Conservation (phyloP, 2,113 vertebrate genomes). For the Mola mola region DNA sequence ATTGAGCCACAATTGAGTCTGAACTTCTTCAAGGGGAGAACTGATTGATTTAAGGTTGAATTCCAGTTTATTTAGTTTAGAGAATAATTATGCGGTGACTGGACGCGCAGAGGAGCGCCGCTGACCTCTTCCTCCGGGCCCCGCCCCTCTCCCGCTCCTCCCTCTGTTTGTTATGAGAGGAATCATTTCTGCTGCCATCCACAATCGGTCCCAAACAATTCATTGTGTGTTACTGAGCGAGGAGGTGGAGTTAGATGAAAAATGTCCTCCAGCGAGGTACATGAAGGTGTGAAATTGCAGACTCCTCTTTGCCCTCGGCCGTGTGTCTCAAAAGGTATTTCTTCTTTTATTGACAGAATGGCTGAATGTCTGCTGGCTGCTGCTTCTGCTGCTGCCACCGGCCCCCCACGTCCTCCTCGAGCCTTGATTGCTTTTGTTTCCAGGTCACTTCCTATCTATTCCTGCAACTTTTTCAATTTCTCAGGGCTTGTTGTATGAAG, state of each 20-base stretch:
- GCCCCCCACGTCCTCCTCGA: conserved; percentile 46
- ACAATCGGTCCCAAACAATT: conserved; percentile 15
- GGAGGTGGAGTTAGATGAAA: conserved; percentile 54
- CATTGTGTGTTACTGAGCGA: conserved; percentile 18
- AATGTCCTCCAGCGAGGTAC: conserved; percentile 64
- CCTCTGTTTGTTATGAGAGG: conserved; percentile 25
- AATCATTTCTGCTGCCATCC: conserved; percentile 32
- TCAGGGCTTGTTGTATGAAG: conserved; percentile 82
- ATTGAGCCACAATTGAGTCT: conserved; percentile 96
- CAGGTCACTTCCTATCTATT: conserved; percentile 81
- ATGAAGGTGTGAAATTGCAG: conserved; percentile 77
- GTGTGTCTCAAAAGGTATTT: conserved; percentile 70
- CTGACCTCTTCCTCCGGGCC: conserved; percentile 40
- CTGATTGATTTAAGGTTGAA: conserved; percentile 93
- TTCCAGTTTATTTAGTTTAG: conserved; percentile 88
- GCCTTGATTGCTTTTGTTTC: conserved; percentile 84
- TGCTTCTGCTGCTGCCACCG: conserved; percentile 12
- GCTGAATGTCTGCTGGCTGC: conserved; percentile 49
- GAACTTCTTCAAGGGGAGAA: conserved; percentile 87
- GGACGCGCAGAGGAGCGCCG: background rate
- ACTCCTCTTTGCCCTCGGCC: conserved; percentile 69
- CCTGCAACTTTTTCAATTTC: conserved; percentile 88
- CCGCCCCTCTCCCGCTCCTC: background rate
- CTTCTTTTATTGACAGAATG: conserved; percentile 76
- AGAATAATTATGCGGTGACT: conserved; percentile 93